Base-by-base conservation (phyloP, 2,888 invertebrate genomes). In the Epinotia brunnichana region DNA sequence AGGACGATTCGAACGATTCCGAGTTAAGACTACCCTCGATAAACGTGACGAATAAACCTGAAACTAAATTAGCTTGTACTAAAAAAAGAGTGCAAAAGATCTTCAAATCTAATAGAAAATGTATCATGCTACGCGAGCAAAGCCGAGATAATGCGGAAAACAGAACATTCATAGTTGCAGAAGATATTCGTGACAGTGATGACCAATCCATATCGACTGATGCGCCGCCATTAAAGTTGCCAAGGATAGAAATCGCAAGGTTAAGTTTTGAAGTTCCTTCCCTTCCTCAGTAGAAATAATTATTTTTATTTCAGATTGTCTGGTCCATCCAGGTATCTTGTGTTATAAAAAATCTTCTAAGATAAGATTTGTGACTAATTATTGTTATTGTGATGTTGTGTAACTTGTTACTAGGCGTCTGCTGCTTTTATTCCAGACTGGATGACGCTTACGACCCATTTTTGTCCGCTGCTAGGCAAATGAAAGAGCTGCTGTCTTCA, bases 401-500 rank as follows among this genome's bases (percentile, higher is more conserved):
- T 54, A 24, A 15, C 48, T 10, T 68, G 35, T 74, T 72, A 64
- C 72, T 70, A 70, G 56, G 68, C 17, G 64, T 74, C 59, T 74
- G 62, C 66, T 62, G 21, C 60, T 66, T 68, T 77, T 77, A 79
- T 91, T 90, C 80, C 92, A 94, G 94, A 83, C 81, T 90, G 77
- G 93, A 93, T 78, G 94, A 94, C 81, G 93, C 89, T 80, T 97
- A 97, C 89, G 96, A 97, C 88, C 97, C 97, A 66, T 97, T 96
- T 88, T 90, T 95, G 78, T 95, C 95, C 77, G 97, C 97, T 62
- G 96, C 97, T 90, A 95, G 95, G 77, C 97, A 97, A 90, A 95
- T 97, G 92, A 95, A 96, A 89, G 97, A 97, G 83, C 94, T 97
- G 48, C 95, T 97, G 90, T 95, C 95, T 66, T 95, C 95, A 74